Evolutionary conservation across 2,797 vertebrate genomes (phyloP), one percentile per base, ranked within the genome.

Genomic region (Octomys mimax): DNA sequence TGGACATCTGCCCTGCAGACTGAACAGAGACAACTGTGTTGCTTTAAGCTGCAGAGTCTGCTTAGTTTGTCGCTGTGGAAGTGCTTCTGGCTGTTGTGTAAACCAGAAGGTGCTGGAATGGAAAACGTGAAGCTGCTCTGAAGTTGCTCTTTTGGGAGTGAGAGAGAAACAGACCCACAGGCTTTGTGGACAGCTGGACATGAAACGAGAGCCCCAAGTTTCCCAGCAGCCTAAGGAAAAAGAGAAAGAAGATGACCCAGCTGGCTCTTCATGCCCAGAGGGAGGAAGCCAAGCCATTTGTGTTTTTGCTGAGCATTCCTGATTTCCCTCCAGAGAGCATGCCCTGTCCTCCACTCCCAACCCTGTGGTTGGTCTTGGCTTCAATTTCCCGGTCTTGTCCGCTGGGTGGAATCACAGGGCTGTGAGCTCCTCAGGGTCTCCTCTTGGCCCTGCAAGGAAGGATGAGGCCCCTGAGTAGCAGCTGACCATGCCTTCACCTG

Each of bases 141-240:
- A 59, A 61, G 22, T 75, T 75, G 12, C n/a, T 26, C 28, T n/a
- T 6, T 66, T 21, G 28, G 16, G 78, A 42, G 33, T 1, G 12
- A 83, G 46, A 26, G 70, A 59, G 36, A 12, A 4, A 2, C 78
- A 12, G 49, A 33, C 14, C 52, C 4, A 0, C 36, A 75, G 82
- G 61, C 62, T 54, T 62, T 16, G 24, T 6, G 9, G 2, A 33
- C 28, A 52, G 28, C 14, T 75, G n/a, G 59, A 68, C 49, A 33
- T 46, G n/a, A n/a, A 79, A 85, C 71, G 42, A 12, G 21, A 84
- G n/a, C 78, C 28, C 57, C 1, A 49, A 83, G 61, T 13, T 87
- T 94, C 78, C 64, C 81, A 28, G 71, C 49, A 87, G 84, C 88
- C 70, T 66, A 16, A 80, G 59, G 64, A 59, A 64, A 91, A 79